Percentiles rank a stretch among this genome's conserved stretches.
These are phyloP conservation scores for Drosophila kanapiae DNA, from an alignment of 1,140 invertebrate genomes.

Conservation along the genomic window DNA sequence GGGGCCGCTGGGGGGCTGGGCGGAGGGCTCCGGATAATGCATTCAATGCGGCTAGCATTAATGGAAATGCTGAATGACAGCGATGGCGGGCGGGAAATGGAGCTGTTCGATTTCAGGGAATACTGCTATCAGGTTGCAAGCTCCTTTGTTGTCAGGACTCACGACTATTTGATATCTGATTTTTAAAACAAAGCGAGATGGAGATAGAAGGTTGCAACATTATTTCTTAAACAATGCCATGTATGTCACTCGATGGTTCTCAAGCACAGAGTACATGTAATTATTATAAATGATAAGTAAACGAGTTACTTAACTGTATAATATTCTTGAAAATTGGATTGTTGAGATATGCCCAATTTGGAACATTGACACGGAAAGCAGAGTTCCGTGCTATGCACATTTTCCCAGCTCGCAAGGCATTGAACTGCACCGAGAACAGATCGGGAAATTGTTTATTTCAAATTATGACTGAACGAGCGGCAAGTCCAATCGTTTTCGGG, in stretches of 20 bases:
- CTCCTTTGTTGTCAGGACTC: slow-evolving; percentile 8
- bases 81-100: slow-evolving; percentile 13
- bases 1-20: background rate
- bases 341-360: too few species aligned
- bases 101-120: slow-evolving; percentile 9
- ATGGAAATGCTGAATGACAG: slow-evolving; percentile 22
- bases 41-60: slow-evolving; percentile 13
- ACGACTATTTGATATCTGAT: background rate
- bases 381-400: slow-evolving; percentile 3
- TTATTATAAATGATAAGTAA: background rate
- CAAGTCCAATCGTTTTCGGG: background rate
- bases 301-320: background rate
- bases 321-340: background rate
- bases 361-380: slow-evolving; percentile 5
- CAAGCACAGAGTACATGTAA: too few species aligned
- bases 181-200: background rate
- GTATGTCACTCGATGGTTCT: too few species aligned
- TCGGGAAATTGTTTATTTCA: slow-evolving; percentile 29
- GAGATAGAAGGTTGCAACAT: background rate
- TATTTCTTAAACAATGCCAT: background rate
- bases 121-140: slow-evolving; percentile 1
- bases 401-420: slow-evolving; percentile 22
- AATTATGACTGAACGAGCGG: background rate
- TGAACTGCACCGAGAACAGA: slow-evolving; percentile 36
- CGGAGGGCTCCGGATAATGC: slow-evolving; percentile 20